These are phyloP conservation scores for Vannuccia rotundouncinata DNA, from an alignment of 2,888 invertebrate species.

Conservation along the genomic window DNA sequence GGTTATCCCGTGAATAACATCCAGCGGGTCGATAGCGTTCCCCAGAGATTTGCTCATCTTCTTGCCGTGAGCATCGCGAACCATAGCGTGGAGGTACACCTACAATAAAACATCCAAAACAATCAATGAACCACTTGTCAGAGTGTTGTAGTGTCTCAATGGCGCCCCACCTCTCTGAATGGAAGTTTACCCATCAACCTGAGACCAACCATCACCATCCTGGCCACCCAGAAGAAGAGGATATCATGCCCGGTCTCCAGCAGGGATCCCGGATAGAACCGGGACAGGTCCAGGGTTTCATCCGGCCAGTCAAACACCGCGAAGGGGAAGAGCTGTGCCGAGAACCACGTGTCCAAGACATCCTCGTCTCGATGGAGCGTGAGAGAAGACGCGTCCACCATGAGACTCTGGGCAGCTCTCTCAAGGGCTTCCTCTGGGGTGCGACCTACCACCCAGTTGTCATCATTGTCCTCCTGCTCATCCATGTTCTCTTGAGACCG, in stretches of 20 bases:
- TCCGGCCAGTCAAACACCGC: conserved; percentile 96
- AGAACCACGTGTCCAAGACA: conserved; percentile 98
- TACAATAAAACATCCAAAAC: too few species aligned
- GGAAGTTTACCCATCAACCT: conserved; percentile 81
- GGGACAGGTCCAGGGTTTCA: conserved; percentile 63
- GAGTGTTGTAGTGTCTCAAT: too few species aligned
- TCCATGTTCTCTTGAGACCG: conserved; percentile 49
- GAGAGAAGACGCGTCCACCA: neutral
- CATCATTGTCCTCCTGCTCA: conserved; percentile 37
- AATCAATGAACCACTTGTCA: too few species aligned
- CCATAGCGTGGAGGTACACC: conserved; percentile 89
- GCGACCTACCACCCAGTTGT: conserved; percentile 62
- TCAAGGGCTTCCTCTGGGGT: conserved; percentile 68
- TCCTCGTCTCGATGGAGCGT: conserved; percentile 67
- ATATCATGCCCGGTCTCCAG: conserved; percentile 95
- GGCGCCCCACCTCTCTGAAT: too few species aligned
- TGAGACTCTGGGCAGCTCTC: conserved; percentile 64
- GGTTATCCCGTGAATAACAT: conserved; percentile 80
- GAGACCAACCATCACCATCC: conserved; percentile 95
- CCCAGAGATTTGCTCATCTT: conserved; percentile 99
- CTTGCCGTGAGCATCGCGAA: conserved; percentile 91
- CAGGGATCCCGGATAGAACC: conserved; percentile 82
- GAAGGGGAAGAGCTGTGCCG: conserved; percentile 89
- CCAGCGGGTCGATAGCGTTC: conserved; percentile 92
- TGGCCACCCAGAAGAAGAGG: conserved; percentile 97